These are phyloP conservation scores for Drosophila lacertosa DNA, from an alignment of 1,140 invertebrate genomes.

Conservation along the genomic window DNA sequence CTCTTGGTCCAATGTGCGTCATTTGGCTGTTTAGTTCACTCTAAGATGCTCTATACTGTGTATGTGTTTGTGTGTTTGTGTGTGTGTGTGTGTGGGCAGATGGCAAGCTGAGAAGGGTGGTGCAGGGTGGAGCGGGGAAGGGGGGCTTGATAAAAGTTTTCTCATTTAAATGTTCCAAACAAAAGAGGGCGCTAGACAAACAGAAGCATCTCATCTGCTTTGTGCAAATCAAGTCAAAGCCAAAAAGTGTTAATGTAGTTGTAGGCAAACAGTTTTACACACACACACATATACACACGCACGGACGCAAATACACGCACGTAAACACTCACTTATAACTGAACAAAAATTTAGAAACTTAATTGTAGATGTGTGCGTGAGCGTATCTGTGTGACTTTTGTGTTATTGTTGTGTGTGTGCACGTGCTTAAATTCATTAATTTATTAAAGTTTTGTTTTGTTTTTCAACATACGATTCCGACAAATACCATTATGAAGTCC, in stretches of 20 bases:
- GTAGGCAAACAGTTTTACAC: conserved; percentile 42
- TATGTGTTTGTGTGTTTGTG: neutral
- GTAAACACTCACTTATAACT: conserved; percentile 10
- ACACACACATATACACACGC: conserved; percentile 18
- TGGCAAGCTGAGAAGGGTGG: neutral
- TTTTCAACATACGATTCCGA: neutral
- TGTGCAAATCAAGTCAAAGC: conserved; percentile 60
- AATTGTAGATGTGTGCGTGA: conserved; percentile 24
- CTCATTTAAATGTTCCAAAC: conserved; percentile 65
- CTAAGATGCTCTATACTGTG: conserved; percentile 10
- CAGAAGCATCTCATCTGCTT: conserved; percentile 40
- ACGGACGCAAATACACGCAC: conserved; percentile 10
- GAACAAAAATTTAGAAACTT: conserved; percentile 31
- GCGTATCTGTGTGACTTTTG: conserved; percentile 1
- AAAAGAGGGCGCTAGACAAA: conserved; percentile 55
- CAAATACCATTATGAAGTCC: conserved; percentile 32
- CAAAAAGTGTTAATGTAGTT: conserved; percentile 57
- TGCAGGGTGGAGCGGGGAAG: neutral
- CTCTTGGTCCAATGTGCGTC: conserved; percentile 40
- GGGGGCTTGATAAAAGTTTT: conserved; percentile 50
- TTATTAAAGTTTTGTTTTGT: conserved; percentile 26
- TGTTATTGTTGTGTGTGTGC: neutral
- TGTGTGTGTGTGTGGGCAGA: conserved; percentile 15
- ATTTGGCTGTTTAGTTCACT: conserved; percentile 49
- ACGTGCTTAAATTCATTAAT: conserved; percentile 35